Percentiles rank a stretch among this genome's conserved stretches.
phyloP scores from a whole-genome alignment of 2,113 vertebrate species.

The Callorhinus ursinus region DNA sequence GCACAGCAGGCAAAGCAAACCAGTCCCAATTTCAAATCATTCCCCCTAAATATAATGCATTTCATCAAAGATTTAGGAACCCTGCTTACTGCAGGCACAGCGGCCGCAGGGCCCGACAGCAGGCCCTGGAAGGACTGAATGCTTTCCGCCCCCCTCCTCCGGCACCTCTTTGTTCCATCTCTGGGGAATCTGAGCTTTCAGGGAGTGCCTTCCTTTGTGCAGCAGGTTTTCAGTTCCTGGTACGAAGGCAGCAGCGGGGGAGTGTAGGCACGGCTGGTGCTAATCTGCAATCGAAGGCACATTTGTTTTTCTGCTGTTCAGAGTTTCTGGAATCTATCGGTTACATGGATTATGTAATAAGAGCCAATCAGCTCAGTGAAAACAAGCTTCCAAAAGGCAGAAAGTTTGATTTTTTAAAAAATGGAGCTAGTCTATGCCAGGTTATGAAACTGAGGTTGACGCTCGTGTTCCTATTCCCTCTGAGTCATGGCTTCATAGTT shows the following conservation, averaged over 20 bases:
- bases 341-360: background rate
- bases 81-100: background rate
- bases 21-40: background rate
- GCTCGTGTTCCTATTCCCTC: background rate
- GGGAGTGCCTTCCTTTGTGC: background rate
- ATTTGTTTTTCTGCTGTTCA: background rate
- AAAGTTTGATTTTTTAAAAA: background rate
- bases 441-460: background rate
- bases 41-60: background rate
- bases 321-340: background rate
- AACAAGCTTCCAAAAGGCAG: background rate
- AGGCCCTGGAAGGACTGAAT: background rate
- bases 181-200: background rate
- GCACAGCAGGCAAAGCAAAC: background rate
- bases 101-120: background rate
- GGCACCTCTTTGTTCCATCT: background rate
- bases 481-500: constrained; percentile 22
- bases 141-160: background rate
- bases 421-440: rapidly evolving
- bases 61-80: background rate
- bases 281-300: background rate
- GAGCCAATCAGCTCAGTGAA: background rate
- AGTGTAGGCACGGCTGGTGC: background rate
- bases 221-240: background rate
- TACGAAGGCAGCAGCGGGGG: background rate